Percentiles rank a stretch among this genome's conserved stretches.
phyloP scores from a whole-genome alignment of 2,113 vertebrate genomes.

The Antigone vipio region DNA sequence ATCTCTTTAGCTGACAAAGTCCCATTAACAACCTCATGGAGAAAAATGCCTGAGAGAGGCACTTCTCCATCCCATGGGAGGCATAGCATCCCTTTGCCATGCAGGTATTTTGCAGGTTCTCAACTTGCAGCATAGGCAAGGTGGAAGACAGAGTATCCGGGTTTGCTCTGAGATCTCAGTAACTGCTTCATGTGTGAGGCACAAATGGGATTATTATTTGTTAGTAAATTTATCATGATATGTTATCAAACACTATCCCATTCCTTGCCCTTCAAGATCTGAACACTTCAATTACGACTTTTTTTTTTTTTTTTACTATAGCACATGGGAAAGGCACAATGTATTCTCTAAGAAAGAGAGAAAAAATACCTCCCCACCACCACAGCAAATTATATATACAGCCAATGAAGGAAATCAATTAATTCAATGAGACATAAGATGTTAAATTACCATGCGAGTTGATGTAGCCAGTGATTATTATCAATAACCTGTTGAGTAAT shows the following conservation, averaged over 20 bases:
- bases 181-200: not conserved
- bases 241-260: not conserved
- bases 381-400: not conserved
- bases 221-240: not conserved
- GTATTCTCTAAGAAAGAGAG: not conserved
- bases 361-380: not conserved
- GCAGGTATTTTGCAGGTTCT: not conserved
- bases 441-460: not conserved
- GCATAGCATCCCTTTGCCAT: not conserved
- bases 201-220: not conserved
- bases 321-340: not conserved
- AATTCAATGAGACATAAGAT: slow-evolving; percentile 25
- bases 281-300: not conserved
- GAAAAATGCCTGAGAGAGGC: not conserved
- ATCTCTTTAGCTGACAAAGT: not conserved
- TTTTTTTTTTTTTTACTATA: not conserved
- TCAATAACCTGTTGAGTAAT: not conserved
- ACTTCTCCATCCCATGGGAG: accelerated
- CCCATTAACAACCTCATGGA: not conserved
- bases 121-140: not conserved
- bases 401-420: slow-evolving; percentile 18
- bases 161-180: not conserved
- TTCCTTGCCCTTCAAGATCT: not conserved
- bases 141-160: not conserved
- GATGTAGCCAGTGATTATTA: not conserved